Conservation (phyloP, 2,888 invertebrate species). For the Agonopterix arenella region DNA sequence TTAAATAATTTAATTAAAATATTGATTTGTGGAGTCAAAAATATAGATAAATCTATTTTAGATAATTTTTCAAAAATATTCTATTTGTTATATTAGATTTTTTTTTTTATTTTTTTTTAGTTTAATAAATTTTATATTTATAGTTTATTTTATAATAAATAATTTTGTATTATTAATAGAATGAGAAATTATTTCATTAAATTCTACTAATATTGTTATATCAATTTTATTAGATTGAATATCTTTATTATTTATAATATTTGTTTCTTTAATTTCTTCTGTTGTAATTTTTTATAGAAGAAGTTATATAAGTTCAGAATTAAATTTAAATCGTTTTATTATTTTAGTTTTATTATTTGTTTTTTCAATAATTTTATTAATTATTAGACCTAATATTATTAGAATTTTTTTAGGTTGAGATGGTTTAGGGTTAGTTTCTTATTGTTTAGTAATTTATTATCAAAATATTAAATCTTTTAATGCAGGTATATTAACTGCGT, state of each 20-base stretch:
- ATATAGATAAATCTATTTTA: conserved; percentile 71
- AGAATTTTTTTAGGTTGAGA: conserved; percentile 84
- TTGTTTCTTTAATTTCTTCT: conserved; percentile 81
- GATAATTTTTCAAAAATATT: conserved; percentile 57
- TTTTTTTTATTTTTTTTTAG: conserved; percentile 62
- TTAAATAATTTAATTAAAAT: conserved; percentile 83
- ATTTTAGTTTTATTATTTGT: conserved; percentile 81
- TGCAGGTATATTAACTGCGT: conserved; percentile 83
- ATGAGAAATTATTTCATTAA: conserved; percentile 71
- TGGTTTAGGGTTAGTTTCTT: conserved; percentile 83
- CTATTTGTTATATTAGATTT: conserved; percentile 72
- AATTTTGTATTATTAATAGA: conserved; percentile 69
- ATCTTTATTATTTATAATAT: conserved; percentile 78
- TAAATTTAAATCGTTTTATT: conserved; percentile 79
- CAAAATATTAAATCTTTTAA: conserved; percentile 82
- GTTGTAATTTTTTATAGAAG: conserved; percentile 80
- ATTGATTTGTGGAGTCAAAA: conserved; percentile 81
- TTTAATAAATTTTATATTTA: conserved; percentile 49
- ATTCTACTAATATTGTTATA: conserved; percentile 63
- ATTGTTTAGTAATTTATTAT: conserved; percentile 84
- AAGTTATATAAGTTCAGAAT: conserved; percentile 78
- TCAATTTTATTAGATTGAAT: conserved; percentile 80
- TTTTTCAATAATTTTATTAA: conserved; percentile 80
- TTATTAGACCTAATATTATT: conserved; percentile 82
- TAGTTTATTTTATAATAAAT: conserved; percentile 65